Evolutionary conservation across 2,888 invertebrate species (phyloP), one percentile per base, ranked within the genome.

Genomic region (Sericinus montela): DNA sequence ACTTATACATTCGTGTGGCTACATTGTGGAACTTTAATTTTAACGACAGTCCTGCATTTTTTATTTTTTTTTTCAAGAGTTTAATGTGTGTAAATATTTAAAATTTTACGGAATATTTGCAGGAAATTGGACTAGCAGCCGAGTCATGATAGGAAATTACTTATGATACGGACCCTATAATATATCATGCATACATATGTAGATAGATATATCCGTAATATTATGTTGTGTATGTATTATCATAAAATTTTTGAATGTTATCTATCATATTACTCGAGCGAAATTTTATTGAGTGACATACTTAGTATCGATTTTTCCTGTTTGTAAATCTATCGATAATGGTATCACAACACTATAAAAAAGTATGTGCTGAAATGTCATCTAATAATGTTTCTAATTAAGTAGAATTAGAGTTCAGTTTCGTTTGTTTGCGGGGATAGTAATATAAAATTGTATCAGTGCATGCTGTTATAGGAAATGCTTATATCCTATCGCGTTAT

Each of bases 401-500:
- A 25, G 23, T 39, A 19, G 28, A 3, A 1, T 39, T 48, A 48
- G 48, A 28, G 32, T 38, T 15, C 19, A 16, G 36, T 38, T 53
- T 42, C 39, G 48, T 54, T 43, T 53, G 46, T 51, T 43, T 41
- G 40, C 34, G 49, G 44, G 15, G 11, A 16, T 42, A 37, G 42
- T 11, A 35, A 32, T 1, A 25, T 25, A 65, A 63, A n/a, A 46
- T 32, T 29, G 37, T 45, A 34, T 40, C 32, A 34, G 64, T 67
- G 75, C 69, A 75, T 76, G 73, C 66, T 75, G 80, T 75, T 78
- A 72, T 69, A 72, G 69, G 64, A 62, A 73, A 72, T 71, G 83
- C 83, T 84, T 82, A 71, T 67, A 73, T 67, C 74, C 74, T 80
- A 80, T 75, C 72, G 75, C 78, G 81, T 85, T 84, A 82, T 67